These are phyloP conservation scores for Reticulitermes speratus DNA, from an alignment of 1,140 invertebrate species.

Conservation along the genomic window DNA sequence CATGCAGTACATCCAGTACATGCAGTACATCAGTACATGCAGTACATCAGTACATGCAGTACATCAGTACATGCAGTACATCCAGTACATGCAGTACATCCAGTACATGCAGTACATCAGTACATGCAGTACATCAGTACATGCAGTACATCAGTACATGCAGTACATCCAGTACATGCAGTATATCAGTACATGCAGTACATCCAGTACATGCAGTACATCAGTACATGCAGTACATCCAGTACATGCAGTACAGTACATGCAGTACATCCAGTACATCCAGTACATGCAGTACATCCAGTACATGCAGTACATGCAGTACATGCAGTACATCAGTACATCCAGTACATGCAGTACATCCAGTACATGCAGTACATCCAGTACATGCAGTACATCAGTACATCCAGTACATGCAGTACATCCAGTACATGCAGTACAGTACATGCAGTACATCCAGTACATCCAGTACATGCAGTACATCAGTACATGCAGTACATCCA, in stretches of 20 bases:
- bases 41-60: not conserved
- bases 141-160: not conserved
- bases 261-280: not conserved
- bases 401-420: not conserved
- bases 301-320: not conserved
- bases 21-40: not conserved
- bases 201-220: not conserved
- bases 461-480: not conserved
- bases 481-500: not conserved
- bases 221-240: not conserved
- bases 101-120: not conserved
- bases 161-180: not conserved
- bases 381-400: not conserved
- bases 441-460: not conserved
- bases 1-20: not conserved
- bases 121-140: not conserved
- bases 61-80: not conserved
- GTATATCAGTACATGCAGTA: not conserved
- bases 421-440: not conserved
- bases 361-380: not conserved
- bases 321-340: not conserved
- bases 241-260: not conserved
- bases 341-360: not conserved
- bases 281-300: not conserved
- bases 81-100: not conserved